Conservation (phyloP, 1,140 invertebrate species). For the Drosophila watanabei region DNA sequence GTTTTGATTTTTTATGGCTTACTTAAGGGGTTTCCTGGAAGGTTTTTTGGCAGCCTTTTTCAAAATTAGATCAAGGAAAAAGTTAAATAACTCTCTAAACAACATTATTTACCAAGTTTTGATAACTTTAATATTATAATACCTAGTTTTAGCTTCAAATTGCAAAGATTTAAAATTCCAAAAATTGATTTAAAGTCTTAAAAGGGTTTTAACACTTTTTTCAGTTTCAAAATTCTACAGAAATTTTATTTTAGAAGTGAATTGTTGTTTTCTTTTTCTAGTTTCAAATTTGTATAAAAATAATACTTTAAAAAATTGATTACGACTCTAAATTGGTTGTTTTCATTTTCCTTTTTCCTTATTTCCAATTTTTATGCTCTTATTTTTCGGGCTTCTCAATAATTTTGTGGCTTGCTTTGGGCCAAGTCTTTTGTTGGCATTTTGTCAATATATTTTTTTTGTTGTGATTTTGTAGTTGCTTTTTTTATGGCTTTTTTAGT, state of each 20-base stretch:
- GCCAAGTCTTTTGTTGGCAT: slow-evolving; percentile 61
- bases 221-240: background rate
- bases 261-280: slow-evolving; percentile 15
- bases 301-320: slow-evolving; percentile 13
- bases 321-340: slow-evolving; percentile 22
- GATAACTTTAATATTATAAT: too few species aligned
- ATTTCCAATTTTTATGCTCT: slow-evolving; percentile 4
- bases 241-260: slow-evolving; percentile 3
- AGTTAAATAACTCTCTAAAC: too few species aligned
- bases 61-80: slow-evolving; percentile 7
- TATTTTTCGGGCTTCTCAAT: slow-evolving; percentile 11
- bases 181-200: background rate
- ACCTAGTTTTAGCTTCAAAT: too few species aligned
- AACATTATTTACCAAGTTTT: too few species aligned
- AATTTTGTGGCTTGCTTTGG: slow-evolving; percentile 20
- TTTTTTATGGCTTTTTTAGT: slow-evolving; percentile 22
- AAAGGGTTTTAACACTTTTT: too few species aligned
- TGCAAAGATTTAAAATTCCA: background rate
- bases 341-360: slow-evolving; percentile 10
- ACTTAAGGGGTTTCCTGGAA: slow-evolving; percentile 31
- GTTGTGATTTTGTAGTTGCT: slow-evolving; percentile 2
- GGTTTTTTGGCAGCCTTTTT: background rate
- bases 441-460: slow-evolving; percentile 60
- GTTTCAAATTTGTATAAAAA: background rate
- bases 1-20: slow-evolving; percentile 21